Base-by-base conservation (phyloP, 2,113 vertebrate genomes). In the Argyrosomus japonicus region DNA sequence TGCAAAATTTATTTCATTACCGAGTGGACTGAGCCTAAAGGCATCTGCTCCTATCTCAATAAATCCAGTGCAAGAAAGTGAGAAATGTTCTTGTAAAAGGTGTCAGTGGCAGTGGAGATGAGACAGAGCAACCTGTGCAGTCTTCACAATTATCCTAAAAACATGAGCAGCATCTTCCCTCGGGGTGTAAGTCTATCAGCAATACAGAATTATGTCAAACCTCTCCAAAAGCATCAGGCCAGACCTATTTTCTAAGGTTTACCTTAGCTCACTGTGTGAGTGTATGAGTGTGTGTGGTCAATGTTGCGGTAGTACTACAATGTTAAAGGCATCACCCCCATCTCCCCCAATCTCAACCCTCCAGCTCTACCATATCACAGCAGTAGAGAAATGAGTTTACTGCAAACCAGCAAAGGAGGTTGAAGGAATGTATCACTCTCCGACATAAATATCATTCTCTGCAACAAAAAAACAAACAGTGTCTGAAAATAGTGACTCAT, bases 401-500 rank as follows among this genome's bases (percentile, higher is more conserved):
- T 51, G 76, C 19, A 25, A 36, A 14, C 40, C 1, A 4, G 51
- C 6, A 58, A 36, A 67, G n/a, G 23, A 53, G 9, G 5, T 1
- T 40, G 43, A 53, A 62, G 73, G 54, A 83, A 85, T 82, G 63
- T 23, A 53, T 60, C 40, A 40, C 32, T 74, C 27, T 74, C 48
- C 0, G 45, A 67, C 1, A n/a, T 18, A 83, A 67, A 23, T 53
- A 32, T 64, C 43, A 77, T 60, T 73, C 58, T 57, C n/a, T 74
- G 19, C 40, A 81, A 78, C 60, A 78, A 74, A 68, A 73, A 57
- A 83, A 82, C 47, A 85, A 81, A 68, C 60, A 69, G 40, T 2
- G 67, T 73, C 77, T 1, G 0, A 84, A 88, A 89, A 87, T 54
- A 86, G 74, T 43, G 62, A 81, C 43, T 61, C 51, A 65, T 77